A percentile compares a stretch with the other conserved stretches of the same genome.
Conservation (phyloP, 2,113 vertebrate species). For the Brienomyrus brachyistius region DNA sequence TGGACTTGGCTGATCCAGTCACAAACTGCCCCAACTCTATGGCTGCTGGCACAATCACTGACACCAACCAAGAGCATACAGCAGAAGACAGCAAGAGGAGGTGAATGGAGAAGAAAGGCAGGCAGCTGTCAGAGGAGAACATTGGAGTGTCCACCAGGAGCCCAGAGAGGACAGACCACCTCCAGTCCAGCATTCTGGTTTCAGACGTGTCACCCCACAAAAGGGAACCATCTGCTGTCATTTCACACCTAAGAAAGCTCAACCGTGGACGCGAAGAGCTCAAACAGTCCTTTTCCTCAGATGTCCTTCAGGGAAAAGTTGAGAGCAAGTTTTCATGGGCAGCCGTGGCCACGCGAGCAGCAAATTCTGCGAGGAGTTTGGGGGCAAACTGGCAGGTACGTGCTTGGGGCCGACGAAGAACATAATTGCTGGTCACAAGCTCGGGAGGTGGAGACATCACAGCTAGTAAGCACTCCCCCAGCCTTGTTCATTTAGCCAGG, state of each 20-base stretch:
- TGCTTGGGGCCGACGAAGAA: background rate
- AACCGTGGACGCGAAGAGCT: background rate
- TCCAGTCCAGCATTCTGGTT: background rate
- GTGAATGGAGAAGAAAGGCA: background rate
- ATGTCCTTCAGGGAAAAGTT: conserved; percentile 1
- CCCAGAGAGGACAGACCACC: background rate
- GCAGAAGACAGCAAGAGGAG: background rate
- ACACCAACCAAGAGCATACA: background rate
- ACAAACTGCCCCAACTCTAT: background rate
- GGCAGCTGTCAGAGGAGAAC: background rate
- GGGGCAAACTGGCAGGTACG: background rate
- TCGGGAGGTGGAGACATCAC: background rate
- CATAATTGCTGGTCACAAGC: background rate
- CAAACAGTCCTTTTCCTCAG: background rate
- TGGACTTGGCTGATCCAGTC: background rate
- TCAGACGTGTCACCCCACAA: background rate
- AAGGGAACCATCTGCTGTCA: background rate
- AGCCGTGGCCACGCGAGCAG: background rate
- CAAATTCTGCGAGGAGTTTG: background rate
- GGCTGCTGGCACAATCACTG: background rate
- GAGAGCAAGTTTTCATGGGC: background rate
- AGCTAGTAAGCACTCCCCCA: background rate
- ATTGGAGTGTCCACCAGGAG: background rate
- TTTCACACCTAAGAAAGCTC: conserved; percentile 7
- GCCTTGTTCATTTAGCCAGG: background rate